Evolutionary conservation across 2,797 vertebrate genomes (phyloP).

Genomic region (Furcifer pardalis): DNA sequence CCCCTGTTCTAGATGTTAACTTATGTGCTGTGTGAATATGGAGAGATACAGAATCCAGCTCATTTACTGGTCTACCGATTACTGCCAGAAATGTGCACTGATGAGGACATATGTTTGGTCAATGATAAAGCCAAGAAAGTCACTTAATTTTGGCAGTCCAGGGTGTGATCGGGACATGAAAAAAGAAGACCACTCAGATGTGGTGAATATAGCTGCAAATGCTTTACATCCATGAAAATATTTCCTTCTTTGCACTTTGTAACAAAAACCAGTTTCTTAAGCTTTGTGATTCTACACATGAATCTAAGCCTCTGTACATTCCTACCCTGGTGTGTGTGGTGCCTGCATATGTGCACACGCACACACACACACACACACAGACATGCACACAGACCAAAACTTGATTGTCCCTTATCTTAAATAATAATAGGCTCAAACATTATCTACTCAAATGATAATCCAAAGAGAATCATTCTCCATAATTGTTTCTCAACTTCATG

Average conservation of each 20-base stretch:
- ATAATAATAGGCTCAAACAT: constrained; percentile 56
- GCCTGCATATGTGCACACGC: no score
- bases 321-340: constrained; percentile 1
- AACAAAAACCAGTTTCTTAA: constrained; percentile 34
- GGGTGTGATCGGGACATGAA: no score
- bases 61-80: no score
- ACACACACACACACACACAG: not conserved
- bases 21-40: no score
- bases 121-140: no score
- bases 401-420: constrained; percentile 39
- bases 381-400: not conserved
- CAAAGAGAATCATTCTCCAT: constrained; percentile 62
- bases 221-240: not conserved
- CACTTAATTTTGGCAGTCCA: no score
- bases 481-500: constrained; percentile 68
- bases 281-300: constrained; percentile 14
- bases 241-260: not conserved
- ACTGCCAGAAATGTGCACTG: no score
- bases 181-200: no score
- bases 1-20: no score
- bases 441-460: constrained; percentile 59
- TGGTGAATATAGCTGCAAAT: no score
- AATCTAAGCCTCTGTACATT: constrained; percentile 38
- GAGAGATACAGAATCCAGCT: no score
- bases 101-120: no score